Conservation (phyloP, 2,113 vertebrate genomes). For the Brachyhypopomus occidentalis region DNA sequence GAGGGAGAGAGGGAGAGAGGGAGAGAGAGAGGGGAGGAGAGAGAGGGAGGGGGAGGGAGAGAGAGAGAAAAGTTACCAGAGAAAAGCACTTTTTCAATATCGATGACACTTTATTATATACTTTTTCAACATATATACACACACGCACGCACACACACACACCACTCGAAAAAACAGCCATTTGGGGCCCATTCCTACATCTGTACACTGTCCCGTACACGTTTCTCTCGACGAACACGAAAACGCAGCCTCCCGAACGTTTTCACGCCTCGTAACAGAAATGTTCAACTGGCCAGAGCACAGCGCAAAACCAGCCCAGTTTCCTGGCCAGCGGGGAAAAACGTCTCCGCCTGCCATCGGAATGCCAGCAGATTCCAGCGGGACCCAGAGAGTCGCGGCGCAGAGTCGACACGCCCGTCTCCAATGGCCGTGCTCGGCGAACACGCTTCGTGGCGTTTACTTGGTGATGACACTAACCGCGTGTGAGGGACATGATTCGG, state of each 20-base stretch:
- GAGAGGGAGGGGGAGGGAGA: too few species aligned
- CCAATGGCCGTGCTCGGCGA: neutral
- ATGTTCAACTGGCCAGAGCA: constrained; percentile 84
- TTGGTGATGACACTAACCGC: neutral
- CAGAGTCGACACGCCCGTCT: too few species aligned
- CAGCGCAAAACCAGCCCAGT: constrained; percentile 77
- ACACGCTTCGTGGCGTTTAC: neutral
- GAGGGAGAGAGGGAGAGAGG: too few species aligned
- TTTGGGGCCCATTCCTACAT: neutral
- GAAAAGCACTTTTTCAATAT: too few species aligned
- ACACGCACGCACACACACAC: constrained; percentile 73
- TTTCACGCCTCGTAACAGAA: constrained; percentile 83
- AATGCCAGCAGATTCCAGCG: constrained; percentile 68
- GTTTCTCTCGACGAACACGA: constrained; percentile 82
- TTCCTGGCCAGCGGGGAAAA: constrained; percentile 71
- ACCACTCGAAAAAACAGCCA: constrained; percentile 66
- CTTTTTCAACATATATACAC: constrained; percentile 42
- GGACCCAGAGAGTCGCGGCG: too few species aligned
- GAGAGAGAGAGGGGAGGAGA: neutral
- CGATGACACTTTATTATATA: too few species aligned
- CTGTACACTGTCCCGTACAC: neutral
- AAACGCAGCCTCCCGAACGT: constrained; percentile 75
- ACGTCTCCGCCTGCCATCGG: constrained; percentile 75
- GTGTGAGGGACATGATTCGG: neutral
- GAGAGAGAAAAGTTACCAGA: too few species aligned